Evolutionary conservation across 2,797 vertebrate species (phyloP).

Genomic region (Rhinoraja longicauda): DNA sequence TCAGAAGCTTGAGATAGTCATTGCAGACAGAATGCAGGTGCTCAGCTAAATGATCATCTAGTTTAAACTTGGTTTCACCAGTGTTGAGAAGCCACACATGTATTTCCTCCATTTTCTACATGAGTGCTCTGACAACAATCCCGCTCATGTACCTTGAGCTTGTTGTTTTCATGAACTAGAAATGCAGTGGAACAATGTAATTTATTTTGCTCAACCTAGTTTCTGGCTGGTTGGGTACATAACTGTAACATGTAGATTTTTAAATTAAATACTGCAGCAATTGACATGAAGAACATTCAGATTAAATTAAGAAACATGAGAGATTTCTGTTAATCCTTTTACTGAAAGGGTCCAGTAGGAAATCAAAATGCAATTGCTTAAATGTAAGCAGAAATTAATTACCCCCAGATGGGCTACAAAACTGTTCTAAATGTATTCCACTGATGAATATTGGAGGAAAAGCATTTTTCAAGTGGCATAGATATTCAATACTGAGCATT

Average conservation of each 20-base stretch:
- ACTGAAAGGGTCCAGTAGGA: constrained; percentile 14
- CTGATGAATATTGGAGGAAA: constrained; percentile 15
- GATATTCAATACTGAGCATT: background rate
- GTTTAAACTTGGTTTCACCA: too few species aligned
- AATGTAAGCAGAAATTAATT: constrained; percentile 27
- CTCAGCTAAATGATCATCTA: too few species aligned
- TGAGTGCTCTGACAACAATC: too few species aligned
- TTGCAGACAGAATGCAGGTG: too few species aligned
- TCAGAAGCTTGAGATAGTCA: too few species aligned
- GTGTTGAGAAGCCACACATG: too few species aligned
- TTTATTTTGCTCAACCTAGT: background rate
- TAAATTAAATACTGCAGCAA: background rate
- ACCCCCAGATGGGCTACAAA: constrained; percentile 14
- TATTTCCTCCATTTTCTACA: too few species aligned
- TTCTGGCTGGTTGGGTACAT: background rate
- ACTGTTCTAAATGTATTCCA: background rate
- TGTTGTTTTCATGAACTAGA: background rate
- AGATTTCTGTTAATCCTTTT: constrained; percentile 23
- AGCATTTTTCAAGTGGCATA: constrained; percentile 6
- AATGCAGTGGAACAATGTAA: background rate
- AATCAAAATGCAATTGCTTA: constrained; percentile 24
- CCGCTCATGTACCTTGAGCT: background rate
- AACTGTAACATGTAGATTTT: constrained; percentile 24
- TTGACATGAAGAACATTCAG: constrained; percentile 14
- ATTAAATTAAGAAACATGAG: constrained; percentile 11